These are phyloP conservation scores for Melanophora roralis DNA, from an alignment of 2,888 invertebrate species.

Conservation along the genomic window DNA sequence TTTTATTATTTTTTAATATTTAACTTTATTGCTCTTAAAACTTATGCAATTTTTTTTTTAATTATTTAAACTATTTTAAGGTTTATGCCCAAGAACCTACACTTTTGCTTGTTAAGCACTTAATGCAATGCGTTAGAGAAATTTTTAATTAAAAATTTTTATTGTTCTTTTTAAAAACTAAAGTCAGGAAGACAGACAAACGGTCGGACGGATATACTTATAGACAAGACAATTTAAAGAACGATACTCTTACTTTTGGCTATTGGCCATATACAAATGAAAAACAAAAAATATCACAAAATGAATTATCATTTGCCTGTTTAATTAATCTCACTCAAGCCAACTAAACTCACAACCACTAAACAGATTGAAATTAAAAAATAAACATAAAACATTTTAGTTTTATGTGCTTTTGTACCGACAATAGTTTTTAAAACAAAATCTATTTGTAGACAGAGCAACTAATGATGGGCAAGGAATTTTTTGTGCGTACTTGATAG, in stretches of 20 bases:
- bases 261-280: slow-evolving; percentile 51
- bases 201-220: background rate
- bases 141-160: slow-evolving; percentile 6
- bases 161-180: slow-evolving; percentile 42
- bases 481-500: background rate
- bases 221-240: background rate
- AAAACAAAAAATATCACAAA: background rate
- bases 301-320: slow-evolving; percentile 40
- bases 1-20: slow-evolving; percentile 4
- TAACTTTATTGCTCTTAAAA: slow-evolving; percentile 20
- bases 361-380: background rate
- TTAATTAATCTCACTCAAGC: slow-evolving; percentile 42
- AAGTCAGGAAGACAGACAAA: background rate
- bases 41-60: slow-evolving; percentile 61
- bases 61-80: slow-evolving; percentile 14
- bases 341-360: slow-evolving; percentile 16
- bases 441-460: slow-evolving; percentile 31
- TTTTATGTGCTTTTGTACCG: background rate
- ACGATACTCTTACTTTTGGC: slow-evolving; percentile 52
- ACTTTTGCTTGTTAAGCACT: slow-evolving; percentile 31
- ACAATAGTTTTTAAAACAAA: slow-evolving; percentile 2
- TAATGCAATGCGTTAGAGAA: slow-evolving; percentile 20
- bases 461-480: background rate
- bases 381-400: background rate
- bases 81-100: slow-evolving; percentile 19